Evolutionary conservation across 2,888 invertebrate species (phyloP), one percentile per base, ranked within the genome.

Genomic region (Invenusta paracnida): DNA sequence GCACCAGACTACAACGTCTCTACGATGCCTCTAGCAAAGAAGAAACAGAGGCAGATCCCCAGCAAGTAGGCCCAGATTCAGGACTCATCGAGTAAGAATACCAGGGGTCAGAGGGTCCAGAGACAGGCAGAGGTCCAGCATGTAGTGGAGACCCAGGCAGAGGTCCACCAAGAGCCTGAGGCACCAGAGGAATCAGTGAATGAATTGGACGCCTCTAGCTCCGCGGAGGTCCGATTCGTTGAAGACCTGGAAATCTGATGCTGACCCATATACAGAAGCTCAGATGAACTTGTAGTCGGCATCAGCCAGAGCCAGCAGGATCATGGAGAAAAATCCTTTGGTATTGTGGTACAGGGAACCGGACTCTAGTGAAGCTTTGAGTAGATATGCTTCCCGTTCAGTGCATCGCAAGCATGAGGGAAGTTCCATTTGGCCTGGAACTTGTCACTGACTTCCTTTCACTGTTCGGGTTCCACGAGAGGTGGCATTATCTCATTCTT

Each of bases 341-440:
- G 88, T 88, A 84, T 88, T 88, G 84, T 87, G 84, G 85, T 88
- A 88, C 66, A 86, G 67, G 82, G 73, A 83, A 2, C 88, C 88
- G 86, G 84, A 86, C 30, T 88, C 87, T 5, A 82, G 67, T 13
- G 88, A 88, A 30, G 85, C 79, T 86, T 87, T 81, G 11, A 86
- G 84, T 88, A 87, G n/a, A 88, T 85, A 79, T 88, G 89, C 66
- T 88, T 88, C 17, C 89, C 88, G 87, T 88, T 88, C 1, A 89
- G 82, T 29, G 88, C 88, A 67, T 87, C 88, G 85, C 87, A 88
- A n/a, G 86, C 87, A 87, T 88, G 88, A 48, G 88, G 88, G 67
- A 88, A 83, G 83, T 88, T 88, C 88, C 88, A 88, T 84, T 87
- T 79, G 79, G 48, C 48, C 48, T 48, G 48, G 48, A 48, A 48